Base-by-base conservation (phyloP, 2,888 invertebrate genomes). In the Stenolophus ochropezus region DNA sequence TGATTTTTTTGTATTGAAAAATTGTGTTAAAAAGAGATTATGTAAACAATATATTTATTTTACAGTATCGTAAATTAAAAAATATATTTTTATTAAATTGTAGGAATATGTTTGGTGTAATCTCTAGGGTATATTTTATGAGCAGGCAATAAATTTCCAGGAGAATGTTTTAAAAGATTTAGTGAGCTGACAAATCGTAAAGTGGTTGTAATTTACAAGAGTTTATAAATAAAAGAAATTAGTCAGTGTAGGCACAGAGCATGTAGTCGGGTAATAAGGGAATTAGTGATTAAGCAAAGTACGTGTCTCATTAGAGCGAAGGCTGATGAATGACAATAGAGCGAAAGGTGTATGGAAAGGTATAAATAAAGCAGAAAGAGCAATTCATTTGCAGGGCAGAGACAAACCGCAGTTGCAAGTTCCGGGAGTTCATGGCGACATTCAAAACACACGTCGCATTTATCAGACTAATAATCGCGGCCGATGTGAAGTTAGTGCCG, bases 401-500 rank as follows among this genome's bases (percentile, higher is more conserved):
- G 65, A 33, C 65, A 69, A 69, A 69, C 65, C 33, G 33, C 65
- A 69, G 33, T 69, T 69, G 65, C 8, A 69, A 33, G 33, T 33
- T 69, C 16, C n/a, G 11, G 23, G 5, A 4, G 21, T 61, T n/a
- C 6, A 61, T 21, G 61, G 65, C 11, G 61, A 61, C 61, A 69
- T 69, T 69, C 65, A 69, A 69, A 73, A 73, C 49, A 49, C 42
- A 71, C 49, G 5, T 49, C 23, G 42, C 71, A 71, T 71, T 71
- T 71, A 73, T 73, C 14, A 21, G 21, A 21, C 21, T 49, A 73
- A 73, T 73, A 73, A 73, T 47, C 73, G 23, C 47, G n/a, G 21
- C 73, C 73, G 73, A 73, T 73, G 49, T 73, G 73, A 49, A 73
- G 73, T 73, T 73, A 49, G 23, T 21, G 65, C 51, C 78, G 51